phyloP scores from a whole-genome alignment of 2,888 invertebrate genomes.

The Diplolepis rosae region DNA sequence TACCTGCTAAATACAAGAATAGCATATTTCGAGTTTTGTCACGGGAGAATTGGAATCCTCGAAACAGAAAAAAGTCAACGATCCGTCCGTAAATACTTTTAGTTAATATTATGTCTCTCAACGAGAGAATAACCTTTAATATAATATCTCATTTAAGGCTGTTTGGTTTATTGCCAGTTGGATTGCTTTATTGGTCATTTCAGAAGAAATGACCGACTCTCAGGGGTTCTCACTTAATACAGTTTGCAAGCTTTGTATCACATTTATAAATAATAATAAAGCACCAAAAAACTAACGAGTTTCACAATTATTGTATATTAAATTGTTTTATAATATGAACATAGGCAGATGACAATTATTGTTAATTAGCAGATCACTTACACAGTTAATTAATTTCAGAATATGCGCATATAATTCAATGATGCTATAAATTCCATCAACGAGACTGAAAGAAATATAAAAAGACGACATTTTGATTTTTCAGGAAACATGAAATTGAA shows the following conservation, averaged over 20 bases:
- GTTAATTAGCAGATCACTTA: not conserved
- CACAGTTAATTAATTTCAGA: constrained; percentile 11
- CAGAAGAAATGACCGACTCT: not conserved
- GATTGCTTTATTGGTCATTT: constrained; percentile 51
- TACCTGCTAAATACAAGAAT: not conserved
- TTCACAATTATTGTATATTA: too few species aligned
- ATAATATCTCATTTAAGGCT: constrained; percentile 54
- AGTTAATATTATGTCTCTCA: constrained; percentile 33
- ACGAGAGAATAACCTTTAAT: constrained; percentile 47
- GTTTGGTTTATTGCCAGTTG: constrained; percentile 53
- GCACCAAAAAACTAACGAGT: too few species aligned
- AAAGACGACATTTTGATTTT: constrained; percentile 2
- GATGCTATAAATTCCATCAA: not conserved
- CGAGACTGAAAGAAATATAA: not conserved
- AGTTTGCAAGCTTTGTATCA: too few species aligned
- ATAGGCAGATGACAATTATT: not conserved
- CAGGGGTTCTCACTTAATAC: not conserved
- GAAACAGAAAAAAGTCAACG: not conserved
- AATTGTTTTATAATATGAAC: too few species aligned
- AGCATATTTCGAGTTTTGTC: not conserved
- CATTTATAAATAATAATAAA: too few species aligned
- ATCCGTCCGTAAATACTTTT: not conserved
- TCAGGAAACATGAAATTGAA: not conserved
- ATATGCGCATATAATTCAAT: not conserved
- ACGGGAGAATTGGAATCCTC: not conserved